Percentiles rank a stretch among this genome's conserved stretches.
phyloP scores from a whole-genome alignment of 2,888 invertebrate genomes.

The Parasteatoda lunata region DNA sequence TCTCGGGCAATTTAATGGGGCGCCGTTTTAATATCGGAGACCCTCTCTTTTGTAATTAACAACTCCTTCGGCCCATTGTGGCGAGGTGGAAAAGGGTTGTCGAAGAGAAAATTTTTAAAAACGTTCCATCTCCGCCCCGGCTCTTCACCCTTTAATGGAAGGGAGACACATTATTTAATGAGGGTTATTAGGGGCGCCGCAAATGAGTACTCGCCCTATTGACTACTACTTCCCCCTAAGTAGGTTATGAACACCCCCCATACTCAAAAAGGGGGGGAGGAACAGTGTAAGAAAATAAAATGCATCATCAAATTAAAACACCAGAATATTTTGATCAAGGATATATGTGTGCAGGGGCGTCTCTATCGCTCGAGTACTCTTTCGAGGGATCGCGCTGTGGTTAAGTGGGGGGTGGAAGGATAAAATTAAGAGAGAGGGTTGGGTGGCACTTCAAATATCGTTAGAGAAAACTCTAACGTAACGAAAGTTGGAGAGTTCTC shows the following conservation, averaged over 20 bases:
- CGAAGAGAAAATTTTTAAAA: constrained; percentile 63
- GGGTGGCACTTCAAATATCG: constrained; percentile 43
- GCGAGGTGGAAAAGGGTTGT: constrained; percentile 37
- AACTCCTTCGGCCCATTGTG: constrained; percentile 66
- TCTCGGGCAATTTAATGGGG: constrained; percentile 68
- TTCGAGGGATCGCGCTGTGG: constrained; percentile 1
- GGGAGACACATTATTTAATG: constrained; percentile 68
- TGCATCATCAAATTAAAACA: constrained; percentile 58
- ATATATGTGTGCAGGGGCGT: background rate
- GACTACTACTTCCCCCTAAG: constrained; percentile 62
- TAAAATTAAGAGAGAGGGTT: background rate
- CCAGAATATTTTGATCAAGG: constrained; percentile 55
- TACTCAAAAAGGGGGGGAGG: background rate
- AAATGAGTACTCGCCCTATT: constrained; percentile 67
- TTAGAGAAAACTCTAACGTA: constrained; percentile 25
- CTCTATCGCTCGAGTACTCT: background rate
- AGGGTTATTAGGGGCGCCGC: constrained; percentile 68
- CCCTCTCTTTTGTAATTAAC: constrained; percentile 57
- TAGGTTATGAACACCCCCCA: constrained; percentile 55
- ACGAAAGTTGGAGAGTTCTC: constrained; percentile 28
- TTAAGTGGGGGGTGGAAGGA: background rate
- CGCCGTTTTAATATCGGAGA: constrained; percentile 67
- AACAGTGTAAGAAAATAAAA: constrained; percentile 51
- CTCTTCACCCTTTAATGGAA: constrained; percentile 53
- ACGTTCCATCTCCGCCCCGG: constrained; percentile 37